A percentile compares a stretch with the other conserved stretches of the same genome.
Evolutionary conservation across 2,113 vertebrate species (phyloP).

Genomic region (Spea multiplicata): DNA sequence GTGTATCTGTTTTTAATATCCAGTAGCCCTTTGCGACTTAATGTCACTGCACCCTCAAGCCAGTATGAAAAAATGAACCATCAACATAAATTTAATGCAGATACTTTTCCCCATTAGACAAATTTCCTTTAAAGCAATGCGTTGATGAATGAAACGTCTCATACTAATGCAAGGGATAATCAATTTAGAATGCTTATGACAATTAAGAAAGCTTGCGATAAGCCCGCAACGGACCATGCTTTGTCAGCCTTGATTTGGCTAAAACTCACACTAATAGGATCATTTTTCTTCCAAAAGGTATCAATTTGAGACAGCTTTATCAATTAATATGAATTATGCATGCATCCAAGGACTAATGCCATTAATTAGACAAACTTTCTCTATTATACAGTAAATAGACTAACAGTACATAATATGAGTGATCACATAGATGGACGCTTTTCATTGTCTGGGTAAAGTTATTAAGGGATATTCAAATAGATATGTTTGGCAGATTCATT

Average conservation of each 20-base stretch:
- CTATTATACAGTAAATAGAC: conserved; percentile 80
- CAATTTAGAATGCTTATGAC: conserved; percentile 94
- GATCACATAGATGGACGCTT: conserved; percentile 71
- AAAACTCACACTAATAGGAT: conserved; percentile 91
- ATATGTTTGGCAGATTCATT: conserved; percentile 48
- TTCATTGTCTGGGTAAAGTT: conserved; percentile 66
- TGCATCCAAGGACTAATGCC: conserved; percentile 91
- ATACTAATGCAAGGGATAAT: conserved; percentile 83
- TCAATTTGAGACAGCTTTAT: conserved; percentile 85
- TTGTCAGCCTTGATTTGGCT: conserved; percentile 96
- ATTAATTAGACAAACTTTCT: conserved; percentile 99
- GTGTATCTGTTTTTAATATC: conserved; percentile 64
- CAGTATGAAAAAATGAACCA: conserved; percentile 74
- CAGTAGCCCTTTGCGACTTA: conserved; percentile 67
- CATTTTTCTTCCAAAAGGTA: conserved; percentile 94
- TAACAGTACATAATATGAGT: conserved; percentile 73
- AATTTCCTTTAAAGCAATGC: conserved; percentile 74
- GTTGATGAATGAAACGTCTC: conserved; percentile 88
- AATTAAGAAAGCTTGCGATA: conserved; percentile 83
- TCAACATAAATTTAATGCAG: conserved; percentile 70
- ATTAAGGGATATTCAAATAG: conserved; percentile 56
- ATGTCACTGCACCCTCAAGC: conserved; percentile 78
- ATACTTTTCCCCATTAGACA: conserved; percentile 76
- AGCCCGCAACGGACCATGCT: conserved; percentile 79
- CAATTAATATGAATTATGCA: conserved; percentile 99